These are phyloP conservation scores for Isaurus tuberculatus DNA, from an alignment of 92 coral and sea anemone genomes.

Conservation along the genomic window DNA sequence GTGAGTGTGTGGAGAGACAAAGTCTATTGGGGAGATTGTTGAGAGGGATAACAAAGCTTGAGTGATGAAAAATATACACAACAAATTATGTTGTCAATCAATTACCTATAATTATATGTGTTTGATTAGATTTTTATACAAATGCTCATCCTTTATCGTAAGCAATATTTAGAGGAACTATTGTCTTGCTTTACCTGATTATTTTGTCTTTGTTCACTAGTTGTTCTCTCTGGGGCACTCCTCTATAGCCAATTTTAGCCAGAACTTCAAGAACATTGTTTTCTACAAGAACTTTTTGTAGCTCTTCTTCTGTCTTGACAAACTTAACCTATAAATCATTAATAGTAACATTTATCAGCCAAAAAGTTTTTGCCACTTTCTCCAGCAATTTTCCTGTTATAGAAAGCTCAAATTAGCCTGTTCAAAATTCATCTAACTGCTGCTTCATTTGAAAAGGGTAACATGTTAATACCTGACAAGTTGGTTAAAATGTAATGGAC, in stretches of 20 bases:
- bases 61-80: neutral
- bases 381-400: neutral
- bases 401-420: neutral
- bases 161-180: neutral
- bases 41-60: neutral
- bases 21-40: neutral
- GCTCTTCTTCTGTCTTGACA: constrained; percentile 48
- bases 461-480: neutral
- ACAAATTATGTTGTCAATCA: neutral
- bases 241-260: constrained; percentile 62
- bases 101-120: neutral
- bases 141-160: neutral
- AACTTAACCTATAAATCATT: constrained; percentile 26
- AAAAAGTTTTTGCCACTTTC: neutral
- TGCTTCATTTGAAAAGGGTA: too few species aligned
- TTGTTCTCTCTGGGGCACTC: constrained; percentile 61
- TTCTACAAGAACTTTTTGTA: constrained; percentile 48
- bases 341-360: neutral
- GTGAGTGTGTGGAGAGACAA: neutral
- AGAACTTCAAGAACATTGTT: constrained; percentile 49
- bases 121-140: neutral
- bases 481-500: constrained; percentile 1
- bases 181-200: constrained; percentile 28
- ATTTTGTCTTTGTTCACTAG: constrained; percentile 43
- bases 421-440: too few species aligned